These are phyloP conservation scores for Ophonus ardosiacus DNA, from an alignment of 2,888 invertebrate genomes.

Conservation along the genomic window DNA sequence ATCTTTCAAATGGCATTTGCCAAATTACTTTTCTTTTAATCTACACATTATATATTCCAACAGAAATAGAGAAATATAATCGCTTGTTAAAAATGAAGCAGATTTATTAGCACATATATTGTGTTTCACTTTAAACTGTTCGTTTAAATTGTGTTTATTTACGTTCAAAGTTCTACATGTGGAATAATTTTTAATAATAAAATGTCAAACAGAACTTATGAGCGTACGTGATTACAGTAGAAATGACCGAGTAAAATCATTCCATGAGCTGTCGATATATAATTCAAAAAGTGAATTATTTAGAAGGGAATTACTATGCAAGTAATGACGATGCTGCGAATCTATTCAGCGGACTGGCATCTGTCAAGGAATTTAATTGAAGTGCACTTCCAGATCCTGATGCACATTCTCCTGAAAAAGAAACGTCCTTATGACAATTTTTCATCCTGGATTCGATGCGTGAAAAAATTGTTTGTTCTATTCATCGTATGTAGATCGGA, in stretches of 20 bases:
- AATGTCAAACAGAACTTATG: conserved; percentile 41
- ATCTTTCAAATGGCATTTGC: neutral
- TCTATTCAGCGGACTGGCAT: neutral
- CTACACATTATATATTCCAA: neutral
- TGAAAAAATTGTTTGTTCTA: conserved; percentile 32
- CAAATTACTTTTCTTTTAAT: neutral
- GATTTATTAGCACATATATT: neutral
- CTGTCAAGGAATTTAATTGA: conserved; percentile 12
- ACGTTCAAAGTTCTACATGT: conserved; percentile 14
- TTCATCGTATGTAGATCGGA: conserved; percentile 33
- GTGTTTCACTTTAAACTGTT: neutral
- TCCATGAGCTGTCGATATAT: conserved; percentile 35
- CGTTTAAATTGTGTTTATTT: conserved; percentile 2
- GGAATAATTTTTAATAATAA: conserved; percentile 44
- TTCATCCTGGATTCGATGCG: neutral
- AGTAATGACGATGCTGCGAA: conserved; percentile 7
- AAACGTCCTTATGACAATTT: neutral
- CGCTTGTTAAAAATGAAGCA: too few relatives aligned
- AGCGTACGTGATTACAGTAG: conserved; percentile 33
- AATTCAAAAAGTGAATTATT: conserved; percentile 53
- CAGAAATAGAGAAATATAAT: neutral
- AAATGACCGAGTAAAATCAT: conserved; percentile 30
- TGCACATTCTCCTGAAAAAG: neutral
- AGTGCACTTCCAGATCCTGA: neutral
- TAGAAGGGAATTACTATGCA: conserved; percentile 44